phyloP scores from a whole-genome alignment of 23 tunicate species.

The Phallusia fumigata region DNA sequence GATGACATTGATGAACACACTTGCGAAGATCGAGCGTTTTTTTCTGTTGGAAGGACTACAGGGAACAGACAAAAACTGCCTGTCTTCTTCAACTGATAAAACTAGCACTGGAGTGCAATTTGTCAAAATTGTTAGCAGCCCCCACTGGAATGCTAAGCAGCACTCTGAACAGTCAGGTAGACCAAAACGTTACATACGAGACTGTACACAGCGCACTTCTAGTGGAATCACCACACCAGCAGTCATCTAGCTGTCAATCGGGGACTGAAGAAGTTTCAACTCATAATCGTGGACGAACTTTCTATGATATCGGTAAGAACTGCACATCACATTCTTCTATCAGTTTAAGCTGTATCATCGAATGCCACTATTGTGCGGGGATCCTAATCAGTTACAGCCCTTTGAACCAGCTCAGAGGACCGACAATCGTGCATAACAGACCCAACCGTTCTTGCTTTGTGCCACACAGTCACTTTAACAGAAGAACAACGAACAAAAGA shows the following conservation, averaged over 20 bases:
- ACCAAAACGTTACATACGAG: neutral
- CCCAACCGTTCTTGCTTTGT: too few relatives aligned
- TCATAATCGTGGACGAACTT: neutral
- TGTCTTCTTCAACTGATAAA: neutral
- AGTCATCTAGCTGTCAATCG: neutral
- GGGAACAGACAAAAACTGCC: neutral
- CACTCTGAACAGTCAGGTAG: neutral
- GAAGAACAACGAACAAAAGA: too few relatives aligned
- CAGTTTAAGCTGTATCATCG: neutral
- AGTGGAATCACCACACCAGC: neutral
- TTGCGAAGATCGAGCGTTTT: too few relatives aligned
- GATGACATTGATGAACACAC: too few relatives aligned
- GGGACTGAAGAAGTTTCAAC: neutral
- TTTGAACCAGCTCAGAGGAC: too few relatives aligned
- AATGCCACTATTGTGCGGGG: neutral
- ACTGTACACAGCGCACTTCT: neutral
- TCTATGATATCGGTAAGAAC: neutral
- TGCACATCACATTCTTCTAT: neutral
- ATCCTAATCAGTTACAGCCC: neutral
- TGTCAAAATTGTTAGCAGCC: neutral
- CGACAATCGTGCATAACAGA: too few relatives aligned
- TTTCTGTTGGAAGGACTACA: neutral
- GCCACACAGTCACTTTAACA: too few relatives aligned
- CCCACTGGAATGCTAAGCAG: neutral
- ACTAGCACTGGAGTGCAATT: too few relatives aligned